These are phyloP conservation scores for Pentamera pediparva DNA, from an alignment of 53 echinoderm and acorn worm species.

Conservation along the genomic window DNA sequence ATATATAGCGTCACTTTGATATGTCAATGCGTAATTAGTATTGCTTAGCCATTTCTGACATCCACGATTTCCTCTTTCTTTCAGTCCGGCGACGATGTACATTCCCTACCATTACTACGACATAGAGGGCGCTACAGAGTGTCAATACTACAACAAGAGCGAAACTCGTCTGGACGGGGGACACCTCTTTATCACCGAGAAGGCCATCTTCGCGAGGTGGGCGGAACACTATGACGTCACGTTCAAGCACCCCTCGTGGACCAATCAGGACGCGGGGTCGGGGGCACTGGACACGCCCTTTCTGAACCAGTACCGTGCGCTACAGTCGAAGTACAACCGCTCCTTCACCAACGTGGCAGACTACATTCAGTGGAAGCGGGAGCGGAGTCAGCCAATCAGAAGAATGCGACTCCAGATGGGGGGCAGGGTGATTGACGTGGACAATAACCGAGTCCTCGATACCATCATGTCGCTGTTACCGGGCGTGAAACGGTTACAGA, in stretches of 20 bases:
- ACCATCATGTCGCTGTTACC: conserved; percentile 43
- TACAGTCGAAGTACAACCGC: conserved; percentile 3
- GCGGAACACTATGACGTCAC: conserved; percentile 42
- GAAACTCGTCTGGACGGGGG: conserved; percentile 65
- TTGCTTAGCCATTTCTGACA: background rate
- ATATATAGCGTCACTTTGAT: background rate
- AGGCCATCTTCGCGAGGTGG: conserved; percentile 80
- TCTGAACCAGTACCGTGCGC: conserved; percentile 42
- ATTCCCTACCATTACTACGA: conserved; percentile 93
- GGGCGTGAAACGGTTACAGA: conserved; percentile 8
- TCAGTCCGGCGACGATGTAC: conserved; percentile 19
- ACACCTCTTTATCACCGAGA: conserved; percentile 93
- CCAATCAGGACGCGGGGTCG: background rate
- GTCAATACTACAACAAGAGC: conserved; percentile 74
- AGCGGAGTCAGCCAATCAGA: background rate
- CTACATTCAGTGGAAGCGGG: conserved; percentile 9
- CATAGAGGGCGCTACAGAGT: conserved; percentile 53
- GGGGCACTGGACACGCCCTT: conserved; percentile 56
- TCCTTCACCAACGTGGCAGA: conserved; percentile 17
- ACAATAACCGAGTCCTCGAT: conserved; percentile 34
- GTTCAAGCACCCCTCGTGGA: conserved; percentile 65
- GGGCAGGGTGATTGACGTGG: conserved; percentile 33
- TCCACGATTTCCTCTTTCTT: background rate
- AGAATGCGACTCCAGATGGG: conserved; percentile 45
- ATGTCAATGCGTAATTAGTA: background rate